Base-by-base conservation (phyloP, 2,113 vertebrate genomes). In the Paramormyrops kingsleyae region DNA sequence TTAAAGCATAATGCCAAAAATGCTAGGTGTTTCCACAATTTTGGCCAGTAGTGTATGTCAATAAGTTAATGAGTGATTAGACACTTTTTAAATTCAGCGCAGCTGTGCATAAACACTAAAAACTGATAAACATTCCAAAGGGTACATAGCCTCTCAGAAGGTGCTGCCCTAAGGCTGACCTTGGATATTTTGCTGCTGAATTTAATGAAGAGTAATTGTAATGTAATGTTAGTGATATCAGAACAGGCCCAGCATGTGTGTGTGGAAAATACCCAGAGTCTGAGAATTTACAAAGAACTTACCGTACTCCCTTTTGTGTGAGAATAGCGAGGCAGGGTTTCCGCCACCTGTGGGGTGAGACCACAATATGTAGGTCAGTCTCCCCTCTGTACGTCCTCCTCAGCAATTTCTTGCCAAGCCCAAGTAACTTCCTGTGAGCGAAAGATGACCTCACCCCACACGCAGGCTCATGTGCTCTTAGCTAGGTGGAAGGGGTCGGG, bases 301-400 rank as follows among this genome's bases (percentile, higher is more conserved):
- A 74, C 46, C 27, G 88, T 91, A 89, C 90, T 92, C 91, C 91
- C 88, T 89, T 91, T 77, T 90, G 80, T 89, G 53, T n/a, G 62
- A 91, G 52, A 46, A 87, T 39, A 92, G 53, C 52, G 89, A 91
- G 90, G 70, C 91, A 85, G 77, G 91, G 56, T 93, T 93, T 91
- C 93, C 92, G 88, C 90, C 87, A 92, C 74, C 35, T 47, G 80
- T 87, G 88, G 87, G 88, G 90, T 62, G 89, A 89, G 91, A 74
- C 88, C 17, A 42, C 90, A 56, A 77, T 88, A 90, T 90, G 50
- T 90, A 90, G 90, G 90, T 90, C 90, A 90, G 44, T 74, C 74
- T 80, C 24, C 17, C 3, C 35, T 27, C 21, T 83, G 49, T 70
- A 80, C 19, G 12, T n/a, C 74, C 50, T 21, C 10, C 56, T 90